These are phyloP conservation scores for Drosophila longiperda DNA, from an alignment of 2,888 invertebrate genomes.

Conservation along the genomic window DNA sequence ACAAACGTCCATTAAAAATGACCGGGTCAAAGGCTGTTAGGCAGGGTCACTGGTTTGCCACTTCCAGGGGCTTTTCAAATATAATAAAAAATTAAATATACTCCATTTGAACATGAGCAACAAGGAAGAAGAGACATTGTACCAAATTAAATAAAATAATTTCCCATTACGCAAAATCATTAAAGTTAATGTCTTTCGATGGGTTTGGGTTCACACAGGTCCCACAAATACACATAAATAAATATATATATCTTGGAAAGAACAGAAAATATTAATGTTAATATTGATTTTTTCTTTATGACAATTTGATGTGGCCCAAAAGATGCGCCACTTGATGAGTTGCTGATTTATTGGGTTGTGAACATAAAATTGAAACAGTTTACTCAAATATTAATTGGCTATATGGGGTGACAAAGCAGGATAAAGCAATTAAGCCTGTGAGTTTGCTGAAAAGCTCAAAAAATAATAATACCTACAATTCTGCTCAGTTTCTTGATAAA, in stretches of 20 bases:
- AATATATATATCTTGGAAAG: slow-evolving; percentile 21
- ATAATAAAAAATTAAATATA: slow-evolving; percentile 69
- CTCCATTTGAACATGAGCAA: slow-evolving; percentile 25
- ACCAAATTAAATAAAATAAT: slow-evolving; percentile 73
- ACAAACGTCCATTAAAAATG: slow-evolving; percentile 71
- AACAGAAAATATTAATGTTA: slow-evolving; percentile 50
- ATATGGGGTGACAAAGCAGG: neutral
- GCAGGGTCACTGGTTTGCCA: slow-evolving; percentile 36
- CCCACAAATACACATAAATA: slow-evolving; percentile 26
- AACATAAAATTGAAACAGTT: neutral
- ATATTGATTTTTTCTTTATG: slow-evolving; percentile 71
- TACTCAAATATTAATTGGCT: slow-evolving; percentile 12
- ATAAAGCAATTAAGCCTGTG: neutral
- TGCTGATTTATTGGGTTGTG: neutral
- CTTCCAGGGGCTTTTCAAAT: slow-evolving; percentile 51
- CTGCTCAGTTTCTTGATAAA: neutral
- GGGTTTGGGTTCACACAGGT: slow-evolving; percentile 6
- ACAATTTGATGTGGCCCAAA: slow-evolving; percentile 47
- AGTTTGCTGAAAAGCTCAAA: neutral
- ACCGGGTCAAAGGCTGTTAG: slow-evolving; percentile 1
- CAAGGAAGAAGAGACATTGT: slow-evolving; percentile 24
- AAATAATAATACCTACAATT: neutral
- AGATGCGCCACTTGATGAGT: slow-evolving; percentile 34
- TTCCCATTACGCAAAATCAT: slow-evolving; percentile 67
- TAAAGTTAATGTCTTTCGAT: slow-evolving; percentile 62